A percentile compares a stretch with the other conserved stretches of the same genome.
phyloP scores from a whole-genome alignment of 1,140 invertebrate genomes.

The Drosophila saltans region DNA sequence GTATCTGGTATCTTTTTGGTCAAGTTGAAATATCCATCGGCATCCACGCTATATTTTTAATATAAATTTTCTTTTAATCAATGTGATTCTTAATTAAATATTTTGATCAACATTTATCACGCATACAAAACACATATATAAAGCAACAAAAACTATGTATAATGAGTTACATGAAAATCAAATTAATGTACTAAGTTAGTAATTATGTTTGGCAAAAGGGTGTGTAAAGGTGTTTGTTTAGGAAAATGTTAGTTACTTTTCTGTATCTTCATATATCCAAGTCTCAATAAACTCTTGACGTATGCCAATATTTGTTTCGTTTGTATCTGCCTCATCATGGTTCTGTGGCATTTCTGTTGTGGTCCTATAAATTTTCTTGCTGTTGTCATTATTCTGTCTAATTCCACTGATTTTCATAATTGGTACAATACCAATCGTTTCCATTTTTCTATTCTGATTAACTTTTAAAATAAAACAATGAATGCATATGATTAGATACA shows the following conservation, averaged over 20 bases:
- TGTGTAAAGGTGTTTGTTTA: constrained; percentile 13
- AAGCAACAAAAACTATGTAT: neutral
- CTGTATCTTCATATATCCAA: constrained; percentile 52
- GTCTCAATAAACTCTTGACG: constrained; percentile 62
- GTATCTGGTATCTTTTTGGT: constrained; percentile 89
- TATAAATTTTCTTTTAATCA: neutral
- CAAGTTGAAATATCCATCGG: constrained; percentile 69
- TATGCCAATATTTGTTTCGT: constrained; percentile 19
- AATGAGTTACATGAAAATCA: constrained; percentile 12
- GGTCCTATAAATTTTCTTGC: constrained; percentile 9
- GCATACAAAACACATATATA: constrained; percentile 1
- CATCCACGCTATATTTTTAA: constrained; percentile 37
- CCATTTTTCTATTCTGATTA: constrained; percentile 29
- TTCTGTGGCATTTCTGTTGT: constrained; percentile 25
- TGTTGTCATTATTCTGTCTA: constrained; percentile 31
- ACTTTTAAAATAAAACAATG: constrained; percentile 28
- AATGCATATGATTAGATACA: neutral
- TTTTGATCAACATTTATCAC: neutral
- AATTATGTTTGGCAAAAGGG: constrained; percentile 16
- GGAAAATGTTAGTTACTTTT: constrained; percentile 15
- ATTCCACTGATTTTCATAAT: constrained; percentile 56
- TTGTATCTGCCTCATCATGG: constrained; percentile 13
- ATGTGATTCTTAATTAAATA: neutral
- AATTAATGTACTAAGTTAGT: constrained; percentile 10
- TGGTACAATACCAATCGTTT: constrained; percentile 38